Evolutionary conservation across 2,797 vertebrate genomes (phyloP).

Genomic region (Galago senegalensis): DNA sequence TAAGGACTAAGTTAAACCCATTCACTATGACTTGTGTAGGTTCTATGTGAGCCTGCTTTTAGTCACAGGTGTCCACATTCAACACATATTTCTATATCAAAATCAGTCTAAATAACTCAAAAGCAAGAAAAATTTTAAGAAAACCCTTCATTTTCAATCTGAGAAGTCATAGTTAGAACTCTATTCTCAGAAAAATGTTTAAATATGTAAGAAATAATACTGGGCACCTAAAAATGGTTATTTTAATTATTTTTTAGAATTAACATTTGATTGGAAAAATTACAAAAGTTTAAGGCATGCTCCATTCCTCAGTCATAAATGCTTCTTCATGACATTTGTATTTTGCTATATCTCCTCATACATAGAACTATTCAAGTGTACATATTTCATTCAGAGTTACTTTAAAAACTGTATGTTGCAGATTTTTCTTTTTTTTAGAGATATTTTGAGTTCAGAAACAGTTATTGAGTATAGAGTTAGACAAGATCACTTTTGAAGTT

Average conservation of each 20-base stretch:
- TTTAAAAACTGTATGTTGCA: neutral
- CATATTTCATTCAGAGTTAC: neutral
- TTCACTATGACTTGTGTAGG: neutral
- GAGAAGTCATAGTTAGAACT: slow-evolving; percentile 67
- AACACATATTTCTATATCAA: neutral
- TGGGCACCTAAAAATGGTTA: slow-evolving; percentile 19
- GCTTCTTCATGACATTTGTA: neutral
- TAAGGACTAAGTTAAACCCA: neutral
- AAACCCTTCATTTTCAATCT: slow-evolving; percentile 34
- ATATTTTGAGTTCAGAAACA: neutral
- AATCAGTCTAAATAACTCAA: neutral
- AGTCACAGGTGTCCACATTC: neutral
- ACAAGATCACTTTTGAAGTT: neutral
- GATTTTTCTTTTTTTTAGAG: slow-evolving; percentile 15
- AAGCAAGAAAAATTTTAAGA: neutral
- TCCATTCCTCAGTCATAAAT: neutral
- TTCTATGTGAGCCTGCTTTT: neutral
- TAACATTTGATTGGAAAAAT: slow-evolving; percentile 4
- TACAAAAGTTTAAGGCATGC: neutral
- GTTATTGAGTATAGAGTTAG: neutral
- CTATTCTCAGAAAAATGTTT: slow-evolving; percentile 61
- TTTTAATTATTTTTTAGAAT: slow-evolving; percentile 57
- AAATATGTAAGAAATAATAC: neutral
- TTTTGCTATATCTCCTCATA: neutral
- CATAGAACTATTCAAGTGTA: neutral